Evolutionary conservation across 2,113 vertebrate genomes (phyloP).

Genomic region (Dermatemys mawii): DNA sequence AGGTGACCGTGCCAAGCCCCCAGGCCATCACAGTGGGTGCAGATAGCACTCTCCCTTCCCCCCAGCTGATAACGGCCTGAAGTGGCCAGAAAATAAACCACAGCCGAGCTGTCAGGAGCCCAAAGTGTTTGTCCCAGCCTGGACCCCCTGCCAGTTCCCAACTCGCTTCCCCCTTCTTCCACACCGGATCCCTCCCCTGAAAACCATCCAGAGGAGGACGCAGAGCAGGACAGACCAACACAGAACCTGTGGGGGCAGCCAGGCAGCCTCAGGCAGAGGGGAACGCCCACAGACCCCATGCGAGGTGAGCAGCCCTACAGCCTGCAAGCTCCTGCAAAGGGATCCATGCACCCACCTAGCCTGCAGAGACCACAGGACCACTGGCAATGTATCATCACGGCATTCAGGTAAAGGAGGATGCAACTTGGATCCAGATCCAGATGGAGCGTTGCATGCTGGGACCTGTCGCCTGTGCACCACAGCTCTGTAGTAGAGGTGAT

Average conservation of each 20-base stretch:
- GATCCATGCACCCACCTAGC: no score
- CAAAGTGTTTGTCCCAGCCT: not conserved
- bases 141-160: not conserved
- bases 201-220: not conserved
- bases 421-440: not conserved
- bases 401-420: not conserved
- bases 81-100: not conserved
- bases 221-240: not conserved
- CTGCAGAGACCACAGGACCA: no score
- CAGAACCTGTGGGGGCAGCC: not conserved
- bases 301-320: no score
- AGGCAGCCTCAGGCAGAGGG: not conserved
- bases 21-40: not conserved
- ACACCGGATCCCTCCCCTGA: not conserved
- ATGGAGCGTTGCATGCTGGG: not conserved
- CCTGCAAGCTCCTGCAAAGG: no score
- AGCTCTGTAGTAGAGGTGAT: no score
- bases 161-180: not conserved
- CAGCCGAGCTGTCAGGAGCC: not conserved
- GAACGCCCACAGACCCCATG: not conserved
- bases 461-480: no score
- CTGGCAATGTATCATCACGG: not conserved
- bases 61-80: accelerated
- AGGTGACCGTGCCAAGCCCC: not conserved
- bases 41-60: not conserved